Evolutionary conservation across 2,888 invertebrate genomes (phyloP), one percentile per base, ranked within the genome.

Genomic region (Heliconius sara): DNA sequence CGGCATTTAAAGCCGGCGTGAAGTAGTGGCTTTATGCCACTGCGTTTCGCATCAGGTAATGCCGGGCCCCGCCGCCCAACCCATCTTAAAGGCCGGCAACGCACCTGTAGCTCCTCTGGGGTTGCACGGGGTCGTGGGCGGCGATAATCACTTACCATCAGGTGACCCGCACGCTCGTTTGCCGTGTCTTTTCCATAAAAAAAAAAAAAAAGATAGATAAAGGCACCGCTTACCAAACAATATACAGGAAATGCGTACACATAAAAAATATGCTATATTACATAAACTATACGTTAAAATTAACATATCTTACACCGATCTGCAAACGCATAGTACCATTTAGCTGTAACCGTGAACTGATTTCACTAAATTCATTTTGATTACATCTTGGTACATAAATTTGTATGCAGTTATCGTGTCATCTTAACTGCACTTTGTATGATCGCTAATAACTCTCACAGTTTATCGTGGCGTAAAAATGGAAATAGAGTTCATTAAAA

Each of bases 341-440:
- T 71, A 73, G 57, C 43, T 60, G 60, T 79, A 75, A 75, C 81
- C 81, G 39, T 81, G 81, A 81, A 79, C 79, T 70, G 67, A 73
- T 76, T 79, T 79, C 60, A 30, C 73, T 79, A 74, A 80, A 71
- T 79, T 78, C 57, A 78, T 81, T 77, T 19, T 47, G 81, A 81
- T 79, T 81, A 66, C 71, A 81, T 81, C 77, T 80, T 52, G 19
- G 3, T 52, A n/a, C 52, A 47, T 70, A 60, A 60, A 71, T 39
- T 81, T 79, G 76, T 79, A 76, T 68, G 71, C 3, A 34, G 22
- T 70, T 70, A 80, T 80, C 78, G 70, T 52, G 27, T 9, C 71
- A 78, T 78, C 78, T 80, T 30, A 60, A 73, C 39, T 68, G 77
- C 72, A 73, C 30, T 52, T 65, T 67, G 34, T 68, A 52, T 34